Evolutionary conservation across 1,140 invertebrate genomes (phyloP), one percentile per base, ranked within the genome.

Genomic region (Achroia grisella): DNA sequence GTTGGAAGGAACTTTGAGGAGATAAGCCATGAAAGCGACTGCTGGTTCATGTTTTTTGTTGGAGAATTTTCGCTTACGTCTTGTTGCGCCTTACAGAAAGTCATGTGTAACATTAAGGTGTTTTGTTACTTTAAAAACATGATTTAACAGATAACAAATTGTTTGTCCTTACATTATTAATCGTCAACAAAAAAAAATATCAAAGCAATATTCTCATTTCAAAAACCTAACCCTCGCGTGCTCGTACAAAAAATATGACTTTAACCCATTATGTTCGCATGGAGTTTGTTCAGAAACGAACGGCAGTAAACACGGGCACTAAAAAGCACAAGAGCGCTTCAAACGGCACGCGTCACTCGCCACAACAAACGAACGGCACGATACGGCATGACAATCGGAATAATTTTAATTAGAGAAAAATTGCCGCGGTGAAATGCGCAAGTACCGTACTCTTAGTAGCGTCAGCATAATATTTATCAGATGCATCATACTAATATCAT

Each of bases 331-430:
- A 82, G 76, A 64, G 69, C 50, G 42, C 78, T 82, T 51, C 48
- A 74, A 71, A 77, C 63, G 76, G 71, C 79, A 83, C 79, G 76
- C 79, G 75, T 71, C 78, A 46, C 17, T 23, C 17, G 17, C 72
- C 75, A 76, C 76, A 76, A 79, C 79, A 80, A 74, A 80, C 79
- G 66, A 52, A 62, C 55, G 55, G 55, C 62, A 62, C 53, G 52
- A 62, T 44, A 53, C 39, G 41, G 48, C 65, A 78, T 72, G 73
- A 84, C 80, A 84, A 81, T 84, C 72, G 72, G 61, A 71, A 81
- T 80, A 76, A 76, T 79, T 84, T 84, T 80, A 84, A 84, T 81
- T 84, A 81, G 76, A 81, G 72, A 81, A 84, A 84, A 81, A 84
- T 77, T 74, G 64, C 75, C 61, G 71, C 59, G 33, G 64, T 61